A percentile compares a stretch with the other conserved stretches of the same genome.
These are phyloP conservation scores for Garrulus glandarius DNA, from an alignment of 2,797 vertebrate species.

Conservation along the genomic window DNA sequence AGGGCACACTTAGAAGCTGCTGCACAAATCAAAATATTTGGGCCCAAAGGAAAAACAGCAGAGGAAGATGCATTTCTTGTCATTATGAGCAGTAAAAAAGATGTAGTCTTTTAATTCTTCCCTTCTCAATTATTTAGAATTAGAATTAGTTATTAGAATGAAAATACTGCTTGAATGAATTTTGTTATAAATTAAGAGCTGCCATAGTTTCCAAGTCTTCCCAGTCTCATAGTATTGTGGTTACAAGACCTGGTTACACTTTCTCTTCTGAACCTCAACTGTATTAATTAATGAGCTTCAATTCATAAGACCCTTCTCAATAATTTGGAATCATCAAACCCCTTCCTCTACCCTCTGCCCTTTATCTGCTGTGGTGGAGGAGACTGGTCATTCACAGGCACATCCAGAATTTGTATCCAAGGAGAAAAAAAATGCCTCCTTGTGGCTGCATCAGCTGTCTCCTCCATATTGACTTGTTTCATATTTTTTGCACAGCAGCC, in stretches of 20 bases:
- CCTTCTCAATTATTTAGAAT: background rate
- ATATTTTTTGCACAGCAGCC: background rate
- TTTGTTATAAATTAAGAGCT: background rate
- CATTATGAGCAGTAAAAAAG: background rate
- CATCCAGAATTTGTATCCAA: background rate
- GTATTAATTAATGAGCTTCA: background rate
- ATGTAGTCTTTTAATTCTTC: background rate
- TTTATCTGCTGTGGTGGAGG: background rate
- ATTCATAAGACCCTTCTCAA: background rate
- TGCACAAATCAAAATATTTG: background rate
- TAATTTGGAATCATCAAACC: background rate
- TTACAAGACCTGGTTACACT: background rate
- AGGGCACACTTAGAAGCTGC: background rate
- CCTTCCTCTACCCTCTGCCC: background rate
- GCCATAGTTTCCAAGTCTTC: background rate
- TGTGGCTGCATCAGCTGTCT: background rate
- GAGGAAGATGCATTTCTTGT: background rate
- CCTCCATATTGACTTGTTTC: background rate
- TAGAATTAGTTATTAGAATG: background rate
- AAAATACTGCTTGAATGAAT: background rate
- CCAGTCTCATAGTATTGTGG: background rate
- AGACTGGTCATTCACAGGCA: accelerated
- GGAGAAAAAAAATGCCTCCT: background rate
- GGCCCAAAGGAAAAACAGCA: background rate
- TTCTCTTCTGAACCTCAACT: background rate